Evolutionary conservation across 2,888 invertebrate species (phyloP), one percentile per base, ranked within the genome.

Genomic region (Scotopteryx bipunctaria): DNA sequence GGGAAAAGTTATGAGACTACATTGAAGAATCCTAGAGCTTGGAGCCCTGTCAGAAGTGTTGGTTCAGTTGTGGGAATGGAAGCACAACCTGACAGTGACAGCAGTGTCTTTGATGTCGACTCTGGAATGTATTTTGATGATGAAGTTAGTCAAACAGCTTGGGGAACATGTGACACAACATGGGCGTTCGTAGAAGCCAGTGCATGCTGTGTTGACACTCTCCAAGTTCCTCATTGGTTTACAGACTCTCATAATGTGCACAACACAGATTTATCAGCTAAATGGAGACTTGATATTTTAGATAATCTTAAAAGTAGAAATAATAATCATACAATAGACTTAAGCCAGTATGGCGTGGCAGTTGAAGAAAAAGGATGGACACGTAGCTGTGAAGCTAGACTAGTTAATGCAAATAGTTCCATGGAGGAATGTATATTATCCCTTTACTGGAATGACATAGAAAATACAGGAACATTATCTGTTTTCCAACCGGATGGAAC

Each of bases 11-110:
- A 93, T 80, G 94, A 94, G 79, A 93, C 93, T 3, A 94, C 94
- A 61, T 82, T 94, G n/a, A 94, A 94, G 67, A 95, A 95, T 82
- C 95, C 95, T 13, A 92, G 95, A 69, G 96, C 96, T 17, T 96
- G 96, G 96, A 96, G 96, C 71, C 96, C 96, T 11, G 95, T 96
- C n/a, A 92, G 95, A 59, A 96, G 96, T 72, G 96, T 96, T 5
- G 96, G 96, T 5, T 96, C 96, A 15, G 94, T 96, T 38, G 94
- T 94, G 13, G 96, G 95, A 1, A 95, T 95, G 69, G 96, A 96
- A 82, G 96, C 94, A n/a, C 95, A 96, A 77, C 95, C 96, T 2
- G 96, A 96, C 74, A 94, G 95, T 59, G 96, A 96, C 74, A 95
- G 95, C 41, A 93, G 95, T 70, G 94, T 95, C 5, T 96, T 95